Evolutionary conservation across 37 sponge, comb jelly and placozoan genomes (phyloP).

Genomic region (Geodia barretti): DNA sequence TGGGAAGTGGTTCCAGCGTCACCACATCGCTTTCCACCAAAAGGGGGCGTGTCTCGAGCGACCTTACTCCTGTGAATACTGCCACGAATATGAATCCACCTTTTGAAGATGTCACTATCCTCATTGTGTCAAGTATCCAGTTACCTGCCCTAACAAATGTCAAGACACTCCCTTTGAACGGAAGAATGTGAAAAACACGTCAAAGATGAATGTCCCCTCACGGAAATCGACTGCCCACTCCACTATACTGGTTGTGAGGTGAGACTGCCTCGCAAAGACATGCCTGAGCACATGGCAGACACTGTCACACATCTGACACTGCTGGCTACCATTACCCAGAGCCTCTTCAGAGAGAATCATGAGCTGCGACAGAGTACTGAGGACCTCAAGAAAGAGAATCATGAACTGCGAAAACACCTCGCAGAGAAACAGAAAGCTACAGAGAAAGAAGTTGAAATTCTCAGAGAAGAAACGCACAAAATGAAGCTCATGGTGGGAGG

Average conservation of each 20-base stretch:
- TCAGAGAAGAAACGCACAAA: background rate
- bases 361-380: background rate
- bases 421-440: background rate
- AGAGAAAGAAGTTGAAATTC: background rate
- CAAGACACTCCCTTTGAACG: background rate
- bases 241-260: constrained; percentile 14
- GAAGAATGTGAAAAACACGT: constrained; percentile 6
- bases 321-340: constrained; percentile 24
- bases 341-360: background rate
- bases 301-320: constrained; percentile 11
- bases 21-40: background rate
- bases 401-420: background rate
- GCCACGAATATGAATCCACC: constrained; percentile 8
- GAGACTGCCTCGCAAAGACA: constrained; percentile 3
- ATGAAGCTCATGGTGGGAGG: too few species aligned
- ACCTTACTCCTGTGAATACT: constrained; percentile 24
- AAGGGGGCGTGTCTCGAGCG: constrained; percentile 6
- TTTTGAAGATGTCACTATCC: constrained; percentile 33
- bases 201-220: constrained; percentile 5
- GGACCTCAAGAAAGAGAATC: background rate
- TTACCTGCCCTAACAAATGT: constrained; percentile 31
- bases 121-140: constrained; percentile 1
- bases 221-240: constrained; percentile 12
- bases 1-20: background rate
- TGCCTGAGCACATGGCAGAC: constrained; percentile 3